Base-by-base conservation (phyloP, 2,797 vertebrate species). In the Vireo griseus region DNA sequence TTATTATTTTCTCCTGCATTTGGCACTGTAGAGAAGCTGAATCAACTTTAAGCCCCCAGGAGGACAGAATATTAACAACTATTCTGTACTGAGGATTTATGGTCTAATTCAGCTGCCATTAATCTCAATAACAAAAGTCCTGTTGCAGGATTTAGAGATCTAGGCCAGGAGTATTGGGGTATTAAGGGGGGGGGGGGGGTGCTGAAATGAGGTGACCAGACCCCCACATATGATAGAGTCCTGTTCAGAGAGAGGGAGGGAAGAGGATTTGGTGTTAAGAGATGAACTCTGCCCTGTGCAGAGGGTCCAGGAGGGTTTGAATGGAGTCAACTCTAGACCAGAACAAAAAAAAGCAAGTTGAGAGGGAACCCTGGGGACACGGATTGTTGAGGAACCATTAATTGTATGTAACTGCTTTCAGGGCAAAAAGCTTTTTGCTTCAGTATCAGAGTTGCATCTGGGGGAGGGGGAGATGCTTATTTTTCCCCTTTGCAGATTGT, bases 71-170 rank as follows among this genome's bases (percentile, higher is more conserved):
- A 88, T 69, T 80, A 87, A 78, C 58, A 78, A 55, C 50, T 92
- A 57, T 87, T 69, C 86, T 84, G 85, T 50, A 45, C 61, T 86
- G 69, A 68, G 73, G 94, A 96, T 96, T 95, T 96, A 77, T 86
- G 18, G 33, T 33, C 55, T 73, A 85, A 89, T 96, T 91, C 84
- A 93, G 63, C 81, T 87, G 45, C 44, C 37, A 45, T 79, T 94
- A 92, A 89, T 92, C 86, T 91, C 37, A 0, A 68, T 65, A 90
- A 78, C 81, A 92, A 89, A 94, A 87, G 54, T 69, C 55, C 69
- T 77, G 42, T 58, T 81, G 69, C 81, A 73, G 92, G 95, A 90
- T 95, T 96, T 94, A 82, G 55, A 89, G 77, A 94, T 77, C 63
- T 76, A 86, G 69, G 80, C 58, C 80, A 66, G 69, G 74, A 47